Evolutionary conservation across 2,888 invertebrate genomes (phyloP), one percentile per base, ranked within the genome.

Genomic region (Drosophila stalkeri): DNA sequence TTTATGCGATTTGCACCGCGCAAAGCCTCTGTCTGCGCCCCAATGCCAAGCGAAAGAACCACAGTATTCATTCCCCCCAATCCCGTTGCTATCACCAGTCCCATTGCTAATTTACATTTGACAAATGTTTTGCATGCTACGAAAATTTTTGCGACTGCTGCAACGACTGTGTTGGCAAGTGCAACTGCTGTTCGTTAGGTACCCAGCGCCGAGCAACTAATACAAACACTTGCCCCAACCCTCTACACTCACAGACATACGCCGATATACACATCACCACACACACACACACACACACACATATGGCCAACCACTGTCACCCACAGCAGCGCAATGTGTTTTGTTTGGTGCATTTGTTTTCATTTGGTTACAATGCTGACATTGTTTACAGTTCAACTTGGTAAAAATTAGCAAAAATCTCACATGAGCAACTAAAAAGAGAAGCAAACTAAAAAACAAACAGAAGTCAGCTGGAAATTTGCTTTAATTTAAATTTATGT

Each of bases 91-190:
- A 51, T 20, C 43, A 59, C 44, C 64, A 73, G 35, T 64, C 65
- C 66, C 77, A 72, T 72, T 81, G 88, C 91, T 90, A 89, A 89
- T 91, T 89, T 89, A 86, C 91, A 89, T 91, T 90, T 90, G 90
- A 88, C 91, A 91, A 89, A 91, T 89, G 91, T 89, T 90, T 89
- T 85, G 90, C 86, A 80, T 88, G 90, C 75, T 77, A 77, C 70
- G 83, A 86, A 79, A 75, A 89, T 86, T 86, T 80, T 86, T 80
- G 76, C 73, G 64, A 81, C 79, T 81, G 71, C 88, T 84, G 78
- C 88, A 49, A 67, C 69, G 51, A 65, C 80, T 57, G 39, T 54
- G 47, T 47, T 73, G 52, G 59, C 55, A 39, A 65, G 84, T 66
- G 76, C 81, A 47, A 66, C 82, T 86, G 77, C 71, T 85, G 89